Percentiles rank a stretch among this genome's conserved stretches.
Evolutionary conservation across 2,888 invertebrate genomes (phyloP).

Genomic region (Eudasyphora cyanicolor): DNA sequence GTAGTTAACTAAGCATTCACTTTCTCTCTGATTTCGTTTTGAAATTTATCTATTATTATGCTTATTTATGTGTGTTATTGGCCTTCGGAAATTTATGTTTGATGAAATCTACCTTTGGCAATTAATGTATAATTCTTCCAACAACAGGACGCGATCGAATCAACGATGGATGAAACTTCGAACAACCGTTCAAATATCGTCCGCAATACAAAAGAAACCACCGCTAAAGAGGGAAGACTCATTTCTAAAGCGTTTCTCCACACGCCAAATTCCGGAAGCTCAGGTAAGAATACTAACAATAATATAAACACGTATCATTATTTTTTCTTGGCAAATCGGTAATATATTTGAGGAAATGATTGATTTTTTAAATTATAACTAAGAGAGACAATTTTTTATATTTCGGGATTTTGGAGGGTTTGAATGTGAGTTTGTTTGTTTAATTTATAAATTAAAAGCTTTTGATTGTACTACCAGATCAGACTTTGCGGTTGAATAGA

Average conservation of each 20-base stretch:
- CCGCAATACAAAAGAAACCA: slow-evolving; percentile 94
- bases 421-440: too few relatives aligned
- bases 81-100: slow-evolving; percentile 1
- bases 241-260: slow-evolving; percentile 95
- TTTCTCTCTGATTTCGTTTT: not conserved
- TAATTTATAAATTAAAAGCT: too few relatives aligned
- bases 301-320: too few relatives aligned
- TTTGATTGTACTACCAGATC: too few relatives aligned
- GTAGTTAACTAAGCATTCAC: slow-evolving; percentile 22
- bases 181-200: slow-evolving; percentile 95
- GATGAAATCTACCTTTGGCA: slow-evolving; percentile 21
- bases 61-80: slow-evolving; percentile 19
- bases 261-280: slow-evolving; percentile 92
- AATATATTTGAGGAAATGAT: too few relatives aligned
- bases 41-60: not conserved
- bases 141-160: slow-evolving; percentile 91
- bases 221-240: slow-evolving; percentile 95
- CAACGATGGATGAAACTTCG: slow-evolving; percentile 98
- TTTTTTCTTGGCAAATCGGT: too few relatives aligned
- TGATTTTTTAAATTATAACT: too few relatives aligned
- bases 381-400: too few relatives aligned
- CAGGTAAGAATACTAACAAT: too few relatives aligned
- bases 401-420: too few relatives aligned
- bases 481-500: too few relatives aligned
- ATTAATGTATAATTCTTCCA: slow-evolving; percentile 55